Evolutionary conservation across 2,888 invertebrate genomes (phyloP).

Genomic region (Hypomecis atomaria): DNA sequence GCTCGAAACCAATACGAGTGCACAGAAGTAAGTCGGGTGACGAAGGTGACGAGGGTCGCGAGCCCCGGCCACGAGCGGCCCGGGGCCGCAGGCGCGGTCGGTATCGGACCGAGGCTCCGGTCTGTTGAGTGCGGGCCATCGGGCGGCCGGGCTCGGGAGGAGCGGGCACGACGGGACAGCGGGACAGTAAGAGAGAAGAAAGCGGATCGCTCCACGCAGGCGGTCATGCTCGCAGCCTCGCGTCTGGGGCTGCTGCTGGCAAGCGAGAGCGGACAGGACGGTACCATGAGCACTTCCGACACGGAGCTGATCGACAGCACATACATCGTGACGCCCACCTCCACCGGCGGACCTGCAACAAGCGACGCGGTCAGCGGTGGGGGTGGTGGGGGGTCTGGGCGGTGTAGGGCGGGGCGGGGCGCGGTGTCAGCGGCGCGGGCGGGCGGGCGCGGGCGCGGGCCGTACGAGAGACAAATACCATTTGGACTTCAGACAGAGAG

Average conservation of each 20-base stretch:
- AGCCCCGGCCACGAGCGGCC: too few species aligned
- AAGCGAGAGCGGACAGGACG: slow-evolving; percentile 70
- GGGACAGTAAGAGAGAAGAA: slow-evolving; percentile 53
- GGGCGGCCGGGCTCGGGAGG: not conserved
- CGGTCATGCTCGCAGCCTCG: slow-evolving; percentile 82
- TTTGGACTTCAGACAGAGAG: slow-evolving; percentile 94
- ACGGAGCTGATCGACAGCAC: slow-evolving; percentile 99
- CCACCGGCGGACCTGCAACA: slow-evolving; percentile 97
- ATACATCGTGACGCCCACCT: slow-evolving; percentile 99
- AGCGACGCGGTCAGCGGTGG: slow-evolving; percentile 88
- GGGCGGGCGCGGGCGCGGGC: slow-evolving; percentile 7
- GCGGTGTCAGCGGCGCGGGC: slow-evolving; percentile 38
- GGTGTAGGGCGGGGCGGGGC: slow-evolving; percentile 37
- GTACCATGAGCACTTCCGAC: slow-evolving; percentile 99
- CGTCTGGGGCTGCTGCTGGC: slow-evolving; percentile 64
- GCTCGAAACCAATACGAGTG: slow-evolving; percentile 36
- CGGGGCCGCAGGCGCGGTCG: too few species aligned
- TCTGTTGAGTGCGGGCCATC: not conserved
- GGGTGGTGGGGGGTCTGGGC: slow-evolving; percentile 50
- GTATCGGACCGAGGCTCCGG: slow-evolving; percentile 36
- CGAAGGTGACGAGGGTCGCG: too few species aligned
- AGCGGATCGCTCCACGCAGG: slow-evolving; percentile 55
- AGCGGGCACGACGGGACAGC: slow-evolving; percentile 37
- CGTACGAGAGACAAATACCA: slow-evolving; percentile 68
- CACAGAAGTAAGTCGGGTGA: slow-evolving; percentile 24